These are phyloP conservation scores for Diaphora mendica DNA, from an alignment of 2,888 invertebrate species.

Conservation along the genomic window DNA sequence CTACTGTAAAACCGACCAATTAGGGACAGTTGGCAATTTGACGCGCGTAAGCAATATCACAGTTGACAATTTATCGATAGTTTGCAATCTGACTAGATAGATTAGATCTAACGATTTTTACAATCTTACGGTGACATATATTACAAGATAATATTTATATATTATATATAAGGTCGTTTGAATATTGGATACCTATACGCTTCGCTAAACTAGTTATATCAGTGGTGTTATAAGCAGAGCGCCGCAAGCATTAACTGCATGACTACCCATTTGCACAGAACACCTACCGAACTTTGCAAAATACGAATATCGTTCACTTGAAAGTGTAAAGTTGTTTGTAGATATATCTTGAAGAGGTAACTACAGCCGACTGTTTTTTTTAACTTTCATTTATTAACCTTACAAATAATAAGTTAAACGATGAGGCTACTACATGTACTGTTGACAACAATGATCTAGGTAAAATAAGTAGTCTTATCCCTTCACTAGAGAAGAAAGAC, in stretches of 20 bases:
- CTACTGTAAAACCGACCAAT: too few species aligned
- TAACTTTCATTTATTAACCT: too few species aligned
- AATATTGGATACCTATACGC: not conserved
- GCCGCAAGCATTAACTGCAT: conserved; percentile 13
- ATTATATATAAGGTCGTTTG: not conserved
- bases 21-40: too few species aligned
- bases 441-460: too few species aligned
- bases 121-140: too few species aligned
- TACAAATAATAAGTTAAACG: not conserved
- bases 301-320: not conserved
- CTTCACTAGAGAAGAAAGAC: not conserved
- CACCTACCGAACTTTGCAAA: conserved; percentile 10
- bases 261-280: conserved; percentile 8
- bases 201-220: conserved; percentile 19
- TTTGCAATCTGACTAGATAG: too few species aligned
- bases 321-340: not conserved
- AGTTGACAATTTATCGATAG: too few species aligned
- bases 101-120: too few species aligned
- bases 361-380: not conserved
- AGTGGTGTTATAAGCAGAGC: conserved; percentile 18
- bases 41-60: too few species aligned
- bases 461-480: not conserved
- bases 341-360: not conserved
- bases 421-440: too few species aligned
- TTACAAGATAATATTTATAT: not conserved